Conservation (phyloP, 2,797 vertebrate species). For the Myotis pilosus region DNA sequence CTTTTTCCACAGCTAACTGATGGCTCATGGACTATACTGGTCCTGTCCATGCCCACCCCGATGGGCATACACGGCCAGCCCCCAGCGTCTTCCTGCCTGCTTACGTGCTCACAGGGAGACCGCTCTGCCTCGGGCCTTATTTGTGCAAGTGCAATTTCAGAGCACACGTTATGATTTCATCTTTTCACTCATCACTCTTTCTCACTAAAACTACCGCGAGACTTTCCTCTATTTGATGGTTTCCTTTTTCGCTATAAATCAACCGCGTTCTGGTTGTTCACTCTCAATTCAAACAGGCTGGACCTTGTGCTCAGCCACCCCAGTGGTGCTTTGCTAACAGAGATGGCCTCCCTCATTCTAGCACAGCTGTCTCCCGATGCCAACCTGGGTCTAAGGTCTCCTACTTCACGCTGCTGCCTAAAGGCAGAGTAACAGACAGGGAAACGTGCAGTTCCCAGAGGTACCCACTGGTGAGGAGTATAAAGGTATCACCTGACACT, state of each 20-base stretch:
- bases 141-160: background rate
- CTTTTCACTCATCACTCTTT: background rate
- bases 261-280: background rate
- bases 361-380: background rate
- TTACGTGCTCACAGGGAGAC: background rate
- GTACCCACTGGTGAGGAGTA: background rate
- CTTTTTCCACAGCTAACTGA: background rate
- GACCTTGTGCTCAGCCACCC: background rate
- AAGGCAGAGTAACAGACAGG: background rate
- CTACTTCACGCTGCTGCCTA: background rate
- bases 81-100: background rate
- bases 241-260: background rate
- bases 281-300: background rate
- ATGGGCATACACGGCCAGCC: background rate
- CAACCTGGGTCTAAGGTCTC: background rate
- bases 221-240: background rate
- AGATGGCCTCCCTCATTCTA: background rate
- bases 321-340: background rate
- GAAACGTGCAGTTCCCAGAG: background rate
- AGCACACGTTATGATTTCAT: background rate
- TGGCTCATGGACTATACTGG: background rate
- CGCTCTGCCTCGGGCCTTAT: background rate
- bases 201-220: background rate
- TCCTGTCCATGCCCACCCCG: fast-evolving
- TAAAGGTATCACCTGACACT: background rate